Percentiles rank a stretch among this genome's conserved stretches.
These are phyloP conservation scores for Cistogaster globosa DNA, from an alignment of 2,888 invertebrate species.

Conservation along the genomic window DNA sequence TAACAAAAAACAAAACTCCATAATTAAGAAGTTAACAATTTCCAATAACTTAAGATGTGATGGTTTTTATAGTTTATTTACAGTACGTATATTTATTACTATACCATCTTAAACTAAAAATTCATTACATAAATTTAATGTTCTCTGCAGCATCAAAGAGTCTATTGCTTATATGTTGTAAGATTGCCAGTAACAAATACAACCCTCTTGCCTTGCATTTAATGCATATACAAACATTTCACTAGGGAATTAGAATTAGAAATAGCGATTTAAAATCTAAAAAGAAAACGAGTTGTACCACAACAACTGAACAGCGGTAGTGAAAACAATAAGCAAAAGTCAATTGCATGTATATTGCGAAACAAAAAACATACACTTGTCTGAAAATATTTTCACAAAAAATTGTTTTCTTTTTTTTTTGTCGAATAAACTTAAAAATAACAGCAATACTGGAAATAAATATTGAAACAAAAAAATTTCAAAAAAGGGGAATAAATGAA, in stretches of 20 bases:
- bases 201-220: not conserved
- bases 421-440: conserved; percentile 26
- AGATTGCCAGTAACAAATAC: no score
- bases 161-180: no score
- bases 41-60: no score
- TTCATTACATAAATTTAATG: no score
- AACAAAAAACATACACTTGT: conserved; percentile 55
- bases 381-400: conserved; percentile 7
- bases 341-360: conserved; percentile 69
- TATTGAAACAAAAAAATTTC: conserved; percentile 16
- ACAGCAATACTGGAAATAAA: conserved; percentile 41
- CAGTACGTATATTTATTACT: no score
- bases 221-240: not conserved
- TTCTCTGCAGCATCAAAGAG: no score
- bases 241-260: not conserved
- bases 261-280: conserved; percentile 48
- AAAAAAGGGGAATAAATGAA: conserved; percentile 3
- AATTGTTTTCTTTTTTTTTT: not conserved
- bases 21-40: no score
- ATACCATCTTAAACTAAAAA: not conserved
- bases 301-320: conserved; percentile 9
- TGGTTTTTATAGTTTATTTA: no score
- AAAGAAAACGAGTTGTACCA: conserved; percentile 23
- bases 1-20: no score
- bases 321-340: conserved; percentile 63